Percentiles rank a stretch among this genome's conserved stretches.
phyloP scores from a whole-genome alignment of 2,113 vertebrate genomes.

The Sinocyclocheilus anshuiensis region DNA sequence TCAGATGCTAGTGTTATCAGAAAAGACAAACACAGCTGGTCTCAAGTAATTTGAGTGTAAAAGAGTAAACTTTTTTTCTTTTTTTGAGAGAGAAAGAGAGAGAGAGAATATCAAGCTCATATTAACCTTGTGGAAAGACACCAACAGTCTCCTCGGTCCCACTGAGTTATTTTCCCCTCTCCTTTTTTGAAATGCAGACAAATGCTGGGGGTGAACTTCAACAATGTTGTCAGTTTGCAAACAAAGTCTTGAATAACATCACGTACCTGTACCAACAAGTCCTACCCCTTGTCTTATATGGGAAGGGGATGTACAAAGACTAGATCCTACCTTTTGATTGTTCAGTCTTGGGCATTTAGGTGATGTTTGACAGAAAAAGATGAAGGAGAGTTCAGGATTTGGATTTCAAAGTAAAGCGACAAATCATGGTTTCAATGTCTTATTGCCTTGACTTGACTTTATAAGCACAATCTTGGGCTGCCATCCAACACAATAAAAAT shows the following conservation, averaged over 20 bases:
- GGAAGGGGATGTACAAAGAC: neutral
- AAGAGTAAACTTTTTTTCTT: slow-evolving; percentile 6
- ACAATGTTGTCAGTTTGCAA: slow-evolving; percentile 13
- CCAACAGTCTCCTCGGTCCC: neutral
- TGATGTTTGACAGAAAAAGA: neutral
- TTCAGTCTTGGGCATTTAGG: neutral
- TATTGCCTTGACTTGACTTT: neutral
- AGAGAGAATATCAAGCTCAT: slow-evolving; percentile 23
- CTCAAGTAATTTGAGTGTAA: neutral
- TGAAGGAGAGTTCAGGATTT: neutral
- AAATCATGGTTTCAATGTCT: neutral
- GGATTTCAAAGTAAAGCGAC: no score
- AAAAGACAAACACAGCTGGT: slow-evolving; percentile 4
- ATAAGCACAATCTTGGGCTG: neutral
- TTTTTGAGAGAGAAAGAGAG: neutral
- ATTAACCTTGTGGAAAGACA: slow-evolving; percentile 18
- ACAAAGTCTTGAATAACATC: slow-evolving; percentile 25
- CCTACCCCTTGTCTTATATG: neutral
- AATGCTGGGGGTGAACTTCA: slow-evolving; percentile 17
- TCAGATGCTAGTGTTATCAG: neutral
- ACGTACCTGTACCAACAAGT: slow-evolving; percentile 26
- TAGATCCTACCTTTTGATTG: neutral
- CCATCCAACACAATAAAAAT: neutral
- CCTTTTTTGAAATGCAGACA: neutral
- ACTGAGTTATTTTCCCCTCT: neutral